Evolutionary conservation across 2,888 invertebrate species (phyloP).

Genomic region (Drosophila mulleri): DNA sequence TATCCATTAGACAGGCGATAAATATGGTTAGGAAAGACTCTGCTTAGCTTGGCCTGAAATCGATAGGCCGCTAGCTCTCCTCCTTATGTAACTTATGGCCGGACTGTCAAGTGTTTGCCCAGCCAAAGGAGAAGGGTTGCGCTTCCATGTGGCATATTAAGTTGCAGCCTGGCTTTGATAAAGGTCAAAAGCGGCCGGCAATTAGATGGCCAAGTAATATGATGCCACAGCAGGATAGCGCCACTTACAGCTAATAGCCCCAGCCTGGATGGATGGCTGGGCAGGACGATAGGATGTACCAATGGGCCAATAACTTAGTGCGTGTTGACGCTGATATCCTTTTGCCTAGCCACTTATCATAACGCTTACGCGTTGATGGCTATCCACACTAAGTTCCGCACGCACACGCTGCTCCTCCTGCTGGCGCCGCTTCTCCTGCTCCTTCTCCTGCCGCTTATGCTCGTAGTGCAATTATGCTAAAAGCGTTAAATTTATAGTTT

Average conservation of each 20-base stretch:
- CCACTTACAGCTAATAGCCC: constrained; percentile 41
- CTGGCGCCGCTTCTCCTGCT: constrained; percentile 35
- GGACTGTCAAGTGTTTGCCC: constrained; percentile 50
- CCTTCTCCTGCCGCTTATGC: constrained; percentile 59
- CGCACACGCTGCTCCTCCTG: constrained; percentile 58
- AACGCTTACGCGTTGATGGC: constrained; percentile 62
- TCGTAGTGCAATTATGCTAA: constrained; percentile 75
- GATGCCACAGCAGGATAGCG: constrained; percentile 43
- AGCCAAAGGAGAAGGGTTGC: constrained; percentile 56
- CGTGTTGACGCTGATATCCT: constrained; percentile 74
- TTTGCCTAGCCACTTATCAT: constrained; percentile 71
- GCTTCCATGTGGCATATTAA: constrained; percentile 53
- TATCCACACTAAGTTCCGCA: constrained; percentile 34
- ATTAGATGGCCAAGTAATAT: constrained; percentile 65
- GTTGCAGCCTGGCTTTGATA: constrained; percentile 62
- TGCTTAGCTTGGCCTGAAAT: constrained; percentile 12
- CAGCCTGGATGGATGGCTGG: neutral
- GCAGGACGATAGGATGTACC: constrained; percentile 34
- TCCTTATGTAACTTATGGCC: constrained; percentile 6
- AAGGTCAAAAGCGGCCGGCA: constrained; percentile 58
- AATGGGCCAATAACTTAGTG: constrained; percentile 58
- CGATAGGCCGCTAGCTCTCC: constrained; percentile 16
- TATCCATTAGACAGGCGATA: constrained; percentile 70
- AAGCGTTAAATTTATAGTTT: constrained; percentile 77
- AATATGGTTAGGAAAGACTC: constrained; percentile 39